Evolutionary conservation across 1,140 invertebrate species (phyloP).

Genomic region (Thalassaphorura encarpata): DNA sequence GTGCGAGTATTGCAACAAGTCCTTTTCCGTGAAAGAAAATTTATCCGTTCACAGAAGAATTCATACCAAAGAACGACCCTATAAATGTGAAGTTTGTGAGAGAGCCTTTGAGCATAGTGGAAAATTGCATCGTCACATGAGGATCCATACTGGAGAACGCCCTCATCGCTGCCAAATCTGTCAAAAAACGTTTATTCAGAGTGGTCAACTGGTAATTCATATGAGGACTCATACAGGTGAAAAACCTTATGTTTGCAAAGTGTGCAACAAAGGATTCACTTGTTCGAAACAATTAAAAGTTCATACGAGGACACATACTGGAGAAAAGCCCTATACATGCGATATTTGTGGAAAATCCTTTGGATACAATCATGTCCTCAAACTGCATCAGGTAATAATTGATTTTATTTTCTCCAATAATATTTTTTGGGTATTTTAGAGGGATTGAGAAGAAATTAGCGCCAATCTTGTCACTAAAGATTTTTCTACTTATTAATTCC

Average conservation of each 20-base stretch:
- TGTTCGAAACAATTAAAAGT: conserved; percentile 85
- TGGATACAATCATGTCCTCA: conserved; percentile 78
- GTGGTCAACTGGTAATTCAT: conserved; percentile 60
- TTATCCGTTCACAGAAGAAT: conserved; percentile 81
- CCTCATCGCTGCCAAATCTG: conserved; percentile 75
- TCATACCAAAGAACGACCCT: conserved; percentile 69
- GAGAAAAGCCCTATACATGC: conserved; percentile 63
- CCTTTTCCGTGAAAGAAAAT: conserved; percentile 85
- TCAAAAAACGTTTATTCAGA: conserved; percentile 78
- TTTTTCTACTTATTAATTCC: no score
- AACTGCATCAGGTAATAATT: conserved; percentile 49
- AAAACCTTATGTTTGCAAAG: conserved; percentile 79
- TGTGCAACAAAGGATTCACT: conserved; percentile 56
- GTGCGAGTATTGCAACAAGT: conserved; percentile 88
- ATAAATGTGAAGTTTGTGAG: conserved; percentile 79
- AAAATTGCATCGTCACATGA: conserved; percentile 74
- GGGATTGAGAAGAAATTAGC: no score
- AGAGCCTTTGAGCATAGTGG: conserved; percentile 87
- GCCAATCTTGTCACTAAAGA: no score
- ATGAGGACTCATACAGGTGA: conserved; percentile 74
- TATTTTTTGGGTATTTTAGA: no score
- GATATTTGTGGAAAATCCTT: conserved; percentile 72
- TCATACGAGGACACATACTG: conserved; percentile 72
- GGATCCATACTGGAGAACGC: conserved; percentile 74
- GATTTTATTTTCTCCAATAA: background rate